Evolutionary conservation across 2,113 vertebrate species (phyloP).

Genomic region (Leptosomus discolor): DNA sequence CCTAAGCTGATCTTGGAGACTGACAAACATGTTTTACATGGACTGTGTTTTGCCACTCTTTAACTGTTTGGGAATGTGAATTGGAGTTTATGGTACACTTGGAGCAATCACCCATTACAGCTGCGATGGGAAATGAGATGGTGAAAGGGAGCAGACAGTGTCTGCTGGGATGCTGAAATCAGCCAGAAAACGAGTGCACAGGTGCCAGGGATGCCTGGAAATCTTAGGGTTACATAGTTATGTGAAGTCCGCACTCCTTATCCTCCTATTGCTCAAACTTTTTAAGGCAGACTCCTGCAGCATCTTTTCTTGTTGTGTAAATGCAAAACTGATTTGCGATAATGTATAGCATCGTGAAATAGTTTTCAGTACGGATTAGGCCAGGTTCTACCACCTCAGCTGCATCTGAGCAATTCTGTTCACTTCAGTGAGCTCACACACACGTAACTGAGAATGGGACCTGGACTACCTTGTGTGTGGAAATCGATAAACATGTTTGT

Average conservation of each 20-base stretch:
- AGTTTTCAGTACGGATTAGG: background rate
- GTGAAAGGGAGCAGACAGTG: background rate
- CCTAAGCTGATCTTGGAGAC: background rate
- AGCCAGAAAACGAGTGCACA: background rate
- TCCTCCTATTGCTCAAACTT: background rate
- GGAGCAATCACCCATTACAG: background rate
- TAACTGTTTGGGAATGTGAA: background rate
- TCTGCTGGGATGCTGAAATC: background rate
- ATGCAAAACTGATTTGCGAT: background rate
- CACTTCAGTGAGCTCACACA: background rate
- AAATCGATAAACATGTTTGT: background rate
- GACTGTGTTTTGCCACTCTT: background rate
- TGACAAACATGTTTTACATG: background rate
- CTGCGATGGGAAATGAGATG: background rate
- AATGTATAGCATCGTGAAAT: background rate
- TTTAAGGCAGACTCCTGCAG: background rate
- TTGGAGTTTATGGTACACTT: background rate
- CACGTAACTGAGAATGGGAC: background rate
- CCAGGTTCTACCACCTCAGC: background rate
- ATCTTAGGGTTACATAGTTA: background rate
- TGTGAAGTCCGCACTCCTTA: background rate
- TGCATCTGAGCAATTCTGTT: background rate
- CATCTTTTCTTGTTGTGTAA: background rate
- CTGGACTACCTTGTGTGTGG: accelerated
- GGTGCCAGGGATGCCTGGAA: background rate